A percentile compares a stretch with the other conserved stretches of the same genome.
Conservation (phyloP, 2,888 invertebrate species). For the Luffia ferchaultella region DNA sequence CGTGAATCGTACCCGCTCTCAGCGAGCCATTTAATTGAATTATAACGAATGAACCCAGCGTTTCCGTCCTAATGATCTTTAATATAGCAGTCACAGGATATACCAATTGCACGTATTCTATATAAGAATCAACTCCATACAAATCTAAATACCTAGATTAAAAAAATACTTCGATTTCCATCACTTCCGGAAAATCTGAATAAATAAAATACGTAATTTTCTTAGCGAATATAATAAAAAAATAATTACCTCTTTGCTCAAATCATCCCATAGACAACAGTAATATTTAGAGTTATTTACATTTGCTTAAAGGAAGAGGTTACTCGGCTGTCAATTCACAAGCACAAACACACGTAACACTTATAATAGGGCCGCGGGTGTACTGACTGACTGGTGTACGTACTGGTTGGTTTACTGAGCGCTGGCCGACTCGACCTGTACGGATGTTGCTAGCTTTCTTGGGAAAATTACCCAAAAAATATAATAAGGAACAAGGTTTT, state of each 20-base stretch:
- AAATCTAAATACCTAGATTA: background rate
- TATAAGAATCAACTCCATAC: background rate
- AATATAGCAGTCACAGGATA: conserved; percentile 42
- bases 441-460: conserved; percentile 35
- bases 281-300: background rate
- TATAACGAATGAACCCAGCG: conserved; percentile 59
- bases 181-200: background rate
- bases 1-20: conserved; percentile 15
- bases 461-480: conserved; percentile 1
- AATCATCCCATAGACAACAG: too few species aligned
- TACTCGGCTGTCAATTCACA: background rate
- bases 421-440: conserved; percentile 19
- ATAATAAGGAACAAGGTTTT: too few species aligned
- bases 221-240: too few species aligned
- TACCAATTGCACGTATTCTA: conserved; percentile 35
- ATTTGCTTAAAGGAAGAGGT: background rate
- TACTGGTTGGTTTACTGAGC: background rate
- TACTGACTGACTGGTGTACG: conserved; percentile 36
- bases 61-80: conserved; percentile 41
- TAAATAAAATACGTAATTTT: background rate
- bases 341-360: conserved; percentile 9
- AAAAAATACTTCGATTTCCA: background rate
- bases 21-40: conserved; percentile 56
- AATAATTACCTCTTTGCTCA: too few species aligned
- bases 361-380: conserved; percentile 30